Percentiles rank a stretch among this genome's conserved stretches.
Conservation (phyloP, 2,888 invertebrate genomes). For the Trichacis sp. region DNA sequence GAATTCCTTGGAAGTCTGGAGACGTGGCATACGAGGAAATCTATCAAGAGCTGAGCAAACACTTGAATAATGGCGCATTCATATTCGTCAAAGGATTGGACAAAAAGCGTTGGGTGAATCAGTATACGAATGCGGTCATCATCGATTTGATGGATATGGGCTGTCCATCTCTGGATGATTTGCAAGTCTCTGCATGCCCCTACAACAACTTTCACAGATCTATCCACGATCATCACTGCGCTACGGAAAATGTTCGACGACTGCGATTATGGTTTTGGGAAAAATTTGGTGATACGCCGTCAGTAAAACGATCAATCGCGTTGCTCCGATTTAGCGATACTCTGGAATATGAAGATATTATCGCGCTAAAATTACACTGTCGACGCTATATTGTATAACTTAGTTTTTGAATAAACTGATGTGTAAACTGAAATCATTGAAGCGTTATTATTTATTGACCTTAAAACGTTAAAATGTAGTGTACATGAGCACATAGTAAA, state of each 20-base stretch:
- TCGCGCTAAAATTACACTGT: no score
- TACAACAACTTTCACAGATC: neutral
- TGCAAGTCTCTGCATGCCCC: neutral
- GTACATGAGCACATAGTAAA: no score
- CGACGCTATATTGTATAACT: no score
- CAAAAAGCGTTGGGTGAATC: slow-evolving; percentile 8
- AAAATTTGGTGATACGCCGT: neutral
- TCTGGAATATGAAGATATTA: no score
- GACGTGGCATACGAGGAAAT: neutral
- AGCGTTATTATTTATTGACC: no score
- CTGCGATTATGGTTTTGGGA: neutral
- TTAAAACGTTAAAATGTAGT: no score
- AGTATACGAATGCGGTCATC: neutral
- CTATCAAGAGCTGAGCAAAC: neutral
- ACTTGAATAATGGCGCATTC: neutral
- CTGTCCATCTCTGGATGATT: neutral
- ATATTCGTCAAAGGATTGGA: slow-evolving; percentile 12
- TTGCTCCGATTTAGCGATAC: no score
- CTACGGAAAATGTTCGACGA: neutral
- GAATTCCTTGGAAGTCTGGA: slow-evolving; percentile 8
- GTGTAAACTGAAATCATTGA: no score
- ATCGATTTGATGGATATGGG: neutral
- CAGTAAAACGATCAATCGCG: neutral
- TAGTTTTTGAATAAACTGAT: no score
- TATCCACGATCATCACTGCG: neutral